These are phyloP conservation scores for Sycobia sp. DNA, from an alignment of 1,140 invertebrate genomes.

Conservation along the genomic window DNA sequence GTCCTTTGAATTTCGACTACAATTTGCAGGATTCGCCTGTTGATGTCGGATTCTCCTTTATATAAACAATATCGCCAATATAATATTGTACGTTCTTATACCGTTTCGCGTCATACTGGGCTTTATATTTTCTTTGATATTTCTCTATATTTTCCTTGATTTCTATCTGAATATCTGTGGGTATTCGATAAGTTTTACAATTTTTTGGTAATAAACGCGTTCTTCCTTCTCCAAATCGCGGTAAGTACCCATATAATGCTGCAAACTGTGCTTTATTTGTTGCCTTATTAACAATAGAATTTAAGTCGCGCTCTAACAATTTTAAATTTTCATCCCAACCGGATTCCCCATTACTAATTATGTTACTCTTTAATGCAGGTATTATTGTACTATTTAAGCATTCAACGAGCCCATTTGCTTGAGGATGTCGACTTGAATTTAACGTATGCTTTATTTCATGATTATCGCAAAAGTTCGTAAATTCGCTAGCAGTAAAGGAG, in stretches of 20 bases:
- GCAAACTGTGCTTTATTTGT: slow-evolving; percentile 3
- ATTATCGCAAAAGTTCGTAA: background rate
- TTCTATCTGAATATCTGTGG: background rate
- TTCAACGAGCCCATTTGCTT: no score
- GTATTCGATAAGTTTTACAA: background rate
- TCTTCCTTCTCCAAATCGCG: slow-evolving; percentile 5
- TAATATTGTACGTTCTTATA: slow-evolving; percentile 11
- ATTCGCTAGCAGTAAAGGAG: background rate
- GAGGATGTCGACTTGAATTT: slow-evolving; percentile 1
- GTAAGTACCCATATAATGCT: slow-evolving; percentile 16
- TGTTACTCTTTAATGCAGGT: background rate
- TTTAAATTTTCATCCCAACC: background rate
- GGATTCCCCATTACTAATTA: background rate
- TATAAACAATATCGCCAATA: background rate
- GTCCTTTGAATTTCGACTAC: background rate
- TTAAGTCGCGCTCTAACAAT: slow-evolving; percentile 1
- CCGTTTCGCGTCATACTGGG: background rate
- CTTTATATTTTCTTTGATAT: background rate
- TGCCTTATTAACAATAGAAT: slow-evolving; percentile 2
- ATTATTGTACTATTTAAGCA: slow-evolving; percentile 9
- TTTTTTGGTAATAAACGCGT: background rate
- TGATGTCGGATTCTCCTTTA: background rate
- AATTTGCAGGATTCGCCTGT: slow-evolving; percentile 1
- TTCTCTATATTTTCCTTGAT: background rate
- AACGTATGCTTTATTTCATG: slow-evolving; percentile 7